These are phyloP conservation scores for Pomacea canaliculata DNA, from an alignment of 2,888 invertebrate genomes.

Conservation along the genomic window DNA sequence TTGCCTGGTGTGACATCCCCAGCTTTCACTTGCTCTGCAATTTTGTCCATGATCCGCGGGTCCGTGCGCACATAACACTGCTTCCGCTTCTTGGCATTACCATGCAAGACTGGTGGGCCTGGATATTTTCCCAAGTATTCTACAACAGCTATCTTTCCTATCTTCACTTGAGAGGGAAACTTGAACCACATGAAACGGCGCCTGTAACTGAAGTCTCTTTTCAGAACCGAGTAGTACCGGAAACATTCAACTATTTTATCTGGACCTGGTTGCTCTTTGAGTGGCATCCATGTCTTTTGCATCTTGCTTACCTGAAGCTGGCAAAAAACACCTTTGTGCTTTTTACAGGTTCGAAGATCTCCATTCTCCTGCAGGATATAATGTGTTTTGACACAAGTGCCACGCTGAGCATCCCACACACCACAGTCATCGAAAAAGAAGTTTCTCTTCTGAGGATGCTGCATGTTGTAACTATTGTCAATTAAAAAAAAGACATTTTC, in stretches of 20 bases:
- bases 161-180: not conserved
- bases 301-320: conserved; percentile 1
- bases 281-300: not conserved
- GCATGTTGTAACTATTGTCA: conserved; percentile 24
- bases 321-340: conserved; percentile 10
- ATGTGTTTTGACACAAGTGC: conserved; percentile 15
- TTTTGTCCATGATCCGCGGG: conserved; percentile 20
- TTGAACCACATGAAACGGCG: conserved; percentile 22
- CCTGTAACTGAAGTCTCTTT: conserved; percentile 5
- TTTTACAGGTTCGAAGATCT: not conserved
- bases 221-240: conserved; percentile 22
- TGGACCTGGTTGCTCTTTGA: conserved; percentile 14
- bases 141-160: conserved; percentile 19
- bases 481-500: conserved; percentile 16
- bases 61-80: conserved; percentile 18
- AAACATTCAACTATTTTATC: conserved; percentile 15
- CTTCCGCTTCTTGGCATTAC: conserved; percentile 14
- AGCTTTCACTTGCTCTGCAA: conserved; percentile 8
- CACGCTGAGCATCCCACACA: conserved; percentile 22
- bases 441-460: conserved; percentile 15
- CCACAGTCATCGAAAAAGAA: conserved; percentile 24
- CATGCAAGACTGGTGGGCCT: conserved; percentile 7
- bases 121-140: conserved; percentile 21
- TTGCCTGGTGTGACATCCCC: conserved; percentile 12
- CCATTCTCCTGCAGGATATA: conserved; percentile 10